Conservation (phyloP, 2,113 vertebrate genomes). For the Tor tambroides region DNA sequence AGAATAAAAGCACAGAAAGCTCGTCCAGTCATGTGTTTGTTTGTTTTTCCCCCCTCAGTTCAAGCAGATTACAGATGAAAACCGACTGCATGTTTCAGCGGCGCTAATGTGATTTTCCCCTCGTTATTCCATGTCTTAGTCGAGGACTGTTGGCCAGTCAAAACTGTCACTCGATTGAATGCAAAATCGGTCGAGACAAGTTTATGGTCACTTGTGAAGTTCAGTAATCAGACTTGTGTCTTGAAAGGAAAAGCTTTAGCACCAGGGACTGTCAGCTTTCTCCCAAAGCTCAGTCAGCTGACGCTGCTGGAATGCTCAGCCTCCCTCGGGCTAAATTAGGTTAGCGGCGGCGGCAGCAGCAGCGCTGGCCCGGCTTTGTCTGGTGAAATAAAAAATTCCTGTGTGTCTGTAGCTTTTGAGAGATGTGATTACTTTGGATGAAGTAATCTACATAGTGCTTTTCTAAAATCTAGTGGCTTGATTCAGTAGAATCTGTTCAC, state of each 20-base stretch:
- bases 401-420: not conserved
- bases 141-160: not conserved
- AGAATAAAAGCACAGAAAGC: not conserved
- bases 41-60: not conserved
- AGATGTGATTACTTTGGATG: not conserved
- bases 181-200: not conserved
- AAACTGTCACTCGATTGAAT: not conserved
- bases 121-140: not conserved
- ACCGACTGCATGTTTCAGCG: not conserved
- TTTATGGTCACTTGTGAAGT: slow-evolving; percentile 16
- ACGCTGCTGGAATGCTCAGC: slow-evolving; percentile 37
- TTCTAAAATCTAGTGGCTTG: not conserved
- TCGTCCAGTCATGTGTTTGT: not conserved
- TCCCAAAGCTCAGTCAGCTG: slow-evolving; percentile 47
- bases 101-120: not conserved
- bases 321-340: slow-evolving; percentile 38
- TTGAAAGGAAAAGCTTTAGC: slow-evolving; percentile 35
- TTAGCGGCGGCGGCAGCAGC: slow-evolving; percentile 14
- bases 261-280: slow-evolving; percentile 30
- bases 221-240: slow-evolving; percentile 1
- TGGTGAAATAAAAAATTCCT: not conserved
- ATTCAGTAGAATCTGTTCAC: not conserved
- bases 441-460: not conserved
- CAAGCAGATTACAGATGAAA: slow-evolving; percentile 21
- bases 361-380: not conserved